phyloP scores from a whole-genome alignment of 2,888 invertebrate genomes.

The Bhutanitis thaidina region DNA sequence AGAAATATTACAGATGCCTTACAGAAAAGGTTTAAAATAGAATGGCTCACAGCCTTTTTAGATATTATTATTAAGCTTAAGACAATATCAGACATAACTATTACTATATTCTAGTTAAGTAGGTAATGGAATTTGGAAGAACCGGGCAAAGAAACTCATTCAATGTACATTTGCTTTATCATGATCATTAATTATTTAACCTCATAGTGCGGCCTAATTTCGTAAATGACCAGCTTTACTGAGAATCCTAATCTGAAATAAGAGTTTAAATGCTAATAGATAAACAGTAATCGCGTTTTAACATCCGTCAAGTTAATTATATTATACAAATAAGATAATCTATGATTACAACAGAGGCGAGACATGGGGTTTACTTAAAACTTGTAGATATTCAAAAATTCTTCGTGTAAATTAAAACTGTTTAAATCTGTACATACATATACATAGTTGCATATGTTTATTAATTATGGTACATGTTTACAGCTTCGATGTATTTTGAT shows the following conservation, averaged over 20 bases:
- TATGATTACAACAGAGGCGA: neutral
- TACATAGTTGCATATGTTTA: neutral
- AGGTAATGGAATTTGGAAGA: too few relatives aligned
- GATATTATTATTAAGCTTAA: too few relatives aligned
- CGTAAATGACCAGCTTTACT: neutral
- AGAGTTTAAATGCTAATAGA: constrained; percentile 1
- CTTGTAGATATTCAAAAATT: neutral
- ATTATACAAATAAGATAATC: constrained; percentile 2
- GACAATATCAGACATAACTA: too few relatives aligned
- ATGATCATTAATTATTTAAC: too few relatives aligned
- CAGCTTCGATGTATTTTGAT: neutral
- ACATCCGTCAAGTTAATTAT: neutral
- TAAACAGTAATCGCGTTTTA: neutral
- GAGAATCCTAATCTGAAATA: neutral
- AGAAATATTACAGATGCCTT: too few relatives aligned
- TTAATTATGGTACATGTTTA: neutral
- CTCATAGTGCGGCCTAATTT: too few relatives aligned
- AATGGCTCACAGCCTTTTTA: too few relatives aligned
- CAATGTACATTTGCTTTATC: too few relatives aligned
- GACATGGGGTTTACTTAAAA: neutral
- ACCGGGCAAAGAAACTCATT: too few relatives aligned
- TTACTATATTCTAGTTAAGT: too few relatives aligned
- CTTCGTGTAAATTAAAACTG: constrained; percentile 1
- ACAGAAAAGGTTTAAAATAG: too few relatives aligned
- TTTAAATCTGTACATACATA: constrained; percentile 1